A percentile compares a stretch with the other conserved stretches of the same genome.
Evolutionary conservation across 2,113 vertebrate species (phyloP).

Genomic region (Myiopsitta monachus): DNA sequence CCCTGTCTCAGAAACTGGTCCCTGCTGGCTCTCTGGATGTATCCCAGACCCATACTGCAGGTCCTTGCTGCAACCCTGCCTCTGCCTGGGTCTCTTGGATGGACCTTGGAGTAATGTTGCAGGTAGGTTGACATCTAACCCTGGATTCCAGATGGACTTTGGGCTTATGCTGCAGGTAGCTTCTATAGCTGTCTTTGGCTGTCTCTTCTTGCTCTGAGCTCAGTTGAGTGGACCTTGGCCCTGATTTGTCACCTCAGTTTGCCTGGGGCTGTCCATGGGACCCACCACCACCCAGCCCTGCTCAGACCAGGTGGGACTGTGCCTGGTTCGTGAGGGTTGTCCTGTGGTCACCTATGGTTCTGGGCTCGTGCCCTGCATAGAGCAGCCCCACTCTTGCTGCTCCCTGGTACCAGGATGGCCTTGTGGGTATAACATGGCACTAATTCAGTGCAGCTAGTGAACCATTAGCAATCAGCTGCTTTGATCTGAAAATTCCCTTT

Average conservation of each 20-base stretch:
- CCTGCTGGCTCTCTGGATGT: rapidly evolving
- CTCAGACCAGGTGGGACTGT: background rate
- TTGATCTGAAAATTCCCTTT: background rate
- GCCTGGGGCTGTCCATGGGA: background rate
- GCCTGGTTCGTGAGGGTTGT: rapidly evolving
- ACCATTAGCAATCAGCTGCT: rapidly evolving
- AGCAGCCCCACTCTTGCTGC: rapidly evolving
- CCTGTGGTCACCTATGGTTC: background rate
- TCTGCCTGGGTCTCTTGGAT: background rate
- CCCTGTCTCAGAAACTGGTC: rapidly evolving
- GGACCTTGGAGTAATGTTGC: rapidly evolving
- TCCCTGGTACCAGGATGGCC: background rate
- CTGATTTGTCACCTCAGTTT: background rate
- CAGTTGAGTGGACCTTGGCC: background rate
- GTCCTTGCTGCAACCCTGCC: background rate
- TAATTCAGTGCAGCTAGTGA: background rate
- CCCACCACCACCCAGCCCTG: background rate
- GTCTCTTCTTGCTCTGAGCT: background rate
- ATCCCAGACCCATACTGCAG: rapidly evolving
- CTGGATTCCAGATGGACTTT: background rate
- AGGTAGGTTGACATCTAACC: background rate
- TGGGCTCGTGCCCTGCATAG: background rate
- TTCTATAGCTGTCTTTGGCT: background rate
- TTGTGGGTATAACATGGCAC: background rate
- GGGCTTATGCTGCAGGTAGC: background rate